Conservation (phyloP, 64 coral and sea anemone genomes). For the Porites australiensis region DNA sequence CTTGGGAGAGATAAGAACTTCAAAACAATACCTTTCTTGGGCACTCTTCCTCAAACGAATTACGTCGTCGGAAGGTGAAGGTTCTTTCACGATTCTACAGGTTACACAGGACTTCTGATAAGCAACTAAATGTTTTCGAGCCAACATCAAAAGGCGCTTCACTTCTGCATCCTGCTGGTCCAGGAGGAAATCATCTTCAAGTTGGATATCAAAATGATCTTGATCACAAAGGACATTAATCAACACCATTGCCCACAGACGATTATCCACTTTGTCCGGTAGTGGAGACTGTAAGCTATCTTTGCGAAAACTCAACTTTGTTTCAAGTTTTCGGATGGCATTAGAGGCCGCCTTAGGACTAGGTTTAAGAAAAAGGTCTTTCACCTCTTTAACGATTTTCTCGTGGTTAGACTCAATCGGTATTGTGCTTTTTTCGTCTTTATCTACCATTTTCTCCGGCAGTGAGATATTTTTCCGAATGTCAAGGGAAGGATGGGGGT, state of each 20-base stretch:
- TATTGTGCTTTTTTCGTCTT: neutral
- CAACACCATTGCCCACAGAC: neutral
- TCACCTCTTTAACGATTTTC: neutral
- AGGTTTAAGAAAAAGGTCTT: neutral
- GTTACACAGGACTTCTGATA: neutral
- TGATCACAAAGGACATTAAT: neutral
- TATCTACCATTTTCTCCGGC: neutral
- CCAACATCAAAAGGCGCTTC: neutral
- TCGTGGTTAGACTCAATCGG: neutral
- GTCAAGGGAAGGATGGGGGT: neutral
- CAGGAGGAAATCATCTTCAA: neutral
- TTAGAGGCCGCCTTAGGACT: neutral
- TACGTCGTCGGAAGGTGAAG: neutral
- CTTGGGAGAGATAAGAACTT: conserved; percentile 10
- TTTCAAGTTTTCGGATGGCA: neutral
- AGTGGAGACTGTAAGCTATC: neutral
- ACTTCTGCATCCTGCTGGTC: conserved; percentile 11
- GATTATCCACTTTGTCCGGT: too few species aligned
- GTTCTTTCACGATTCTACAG: neutral
- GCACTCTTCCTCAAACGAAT: conserved; percentile 5
- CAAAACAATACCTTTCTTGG: neutral
- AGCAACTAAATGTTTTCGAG: conserved; percentile 40
- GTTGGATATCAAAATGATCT: neutral
- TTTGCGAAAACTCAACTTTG: neutral
- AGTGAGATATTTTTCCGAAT: neutral